Conservation (phyloP, 2,797 vertebrate species). For the Leptoclinus maculatus region DNA sequence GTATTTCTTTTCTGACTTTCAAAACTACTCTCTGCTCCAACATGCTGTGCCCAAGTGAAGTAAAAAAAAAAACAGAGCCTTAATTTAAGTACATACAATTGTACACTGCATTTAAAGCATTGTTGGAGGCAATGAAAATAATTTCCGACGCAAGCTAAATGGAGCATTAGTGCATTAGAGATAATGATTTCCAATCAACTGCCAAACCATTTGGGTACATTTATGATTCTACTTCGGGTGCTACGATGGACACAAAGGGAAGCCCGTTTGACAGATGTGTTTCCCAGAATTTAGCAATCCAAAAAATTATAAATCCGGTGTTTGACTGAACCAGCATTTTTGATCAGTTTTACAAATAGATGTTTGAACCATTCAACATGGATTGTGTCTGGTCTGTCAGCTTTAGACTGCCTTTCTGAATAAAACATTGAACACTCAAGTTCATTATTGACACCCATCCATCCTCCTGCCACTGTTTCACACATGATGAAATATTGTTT, state of each 20-base stretch:
- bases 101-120: conserved; percentile 16
- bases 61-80: conserved; percentile 30
- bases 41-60: conserved; percentile 41
- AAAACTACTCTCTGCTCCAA: conserved; percentile 44
- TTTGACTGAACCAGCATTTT: conserved; percentile 24
- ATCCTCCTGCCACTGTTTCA: conserved; percentile 5
- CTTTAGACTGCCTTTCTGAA: conserved; percentile 7
- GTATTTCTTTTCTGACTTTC: conserved; percentile 51
- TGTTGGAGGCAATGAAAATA: neutral
- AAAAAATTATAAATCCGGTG: neutral
- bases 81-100: conserved; percentile 41
- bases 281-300: conserved; percentile 7
- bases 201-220: conserved; percentile 2
- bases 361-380: conserved; percentile 13
- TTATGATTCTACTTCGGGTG: conserved; percentile 6
- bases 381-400: neutral
- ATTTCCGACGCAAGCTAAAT: conserved; percentile 4
- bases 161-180: neutral
- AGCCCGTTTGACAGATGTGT: conserved; percentile 22
- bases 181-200: conserved; percentile 11
- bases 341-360: conserved; percentile 23
- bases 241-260: conserved; percentile 1
- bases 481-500: conserved; percentile 42
- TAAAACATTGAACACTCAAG: conserved; percentile 23
- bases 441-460: conserved; percentile 48